phyloP scores from a whole-genome alignment of 2,888 invertebrate species.

The Aspidiotus rigidus region DNA sequence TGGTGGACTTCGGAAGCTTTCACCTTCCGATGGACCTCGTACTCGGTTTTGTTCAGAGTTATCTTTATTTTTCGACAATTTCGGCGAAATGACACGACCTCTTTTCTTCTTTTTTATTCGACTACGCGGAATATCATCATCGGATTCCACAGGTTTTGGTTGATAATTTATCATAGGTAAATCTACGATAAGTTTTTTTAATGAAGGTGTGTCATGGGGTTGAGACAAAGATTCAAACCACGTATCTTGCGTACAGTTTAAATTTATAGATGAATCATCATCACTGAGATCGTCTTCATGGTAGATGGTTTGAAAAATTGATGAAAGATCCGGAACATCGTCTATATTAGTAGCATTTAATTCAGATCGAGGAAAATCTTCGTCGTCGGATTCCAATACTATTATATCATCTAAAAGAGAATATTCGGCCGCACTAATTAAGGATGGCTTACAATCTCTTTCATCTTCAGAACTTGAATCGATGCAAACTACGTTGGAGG shows the following conservation, averaged over 20 bases:
- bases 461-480: not conserved
- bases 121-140: too few relatives aligned
- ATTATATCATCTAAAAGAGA: slow-evolving; percentile 6
- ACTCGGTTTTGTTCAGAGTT: too few relatives aligned
- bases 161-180: too few relatives aligned
- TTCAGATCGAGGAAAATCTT: not conserved
- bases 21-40: too few relatives aligned
- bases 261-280: not conserved
- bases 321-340: slow-evolving; percentile 4
- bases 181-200: too few relatives aligned
- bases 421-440: not conserved
- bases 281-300: not conserved
- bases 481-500: not conserved
- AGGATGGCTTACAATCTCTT: not conserved
- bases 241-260: too few relatives aligned
- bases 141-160: too few relatives aligned
- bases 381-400: slow-evolving; percentile 6
- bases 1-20: too few relatives aligned
- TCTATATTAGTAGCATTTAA: not conserved
- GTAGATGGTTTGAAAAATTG: not conserved
- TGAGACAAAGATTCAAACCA: not conserved
- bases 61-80: too few relatives aligned
- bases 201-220: too few relatives aligned
- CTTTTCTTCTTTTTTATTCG: too few relatives aligned
- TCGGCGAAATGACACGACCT: too few relatives aligned